These are phyloP conservation scores for Malthinus seriepunctatus DNA, from an alignment of 2,888 invertebrate genomes.

Conservation along the genomic window DNA sequence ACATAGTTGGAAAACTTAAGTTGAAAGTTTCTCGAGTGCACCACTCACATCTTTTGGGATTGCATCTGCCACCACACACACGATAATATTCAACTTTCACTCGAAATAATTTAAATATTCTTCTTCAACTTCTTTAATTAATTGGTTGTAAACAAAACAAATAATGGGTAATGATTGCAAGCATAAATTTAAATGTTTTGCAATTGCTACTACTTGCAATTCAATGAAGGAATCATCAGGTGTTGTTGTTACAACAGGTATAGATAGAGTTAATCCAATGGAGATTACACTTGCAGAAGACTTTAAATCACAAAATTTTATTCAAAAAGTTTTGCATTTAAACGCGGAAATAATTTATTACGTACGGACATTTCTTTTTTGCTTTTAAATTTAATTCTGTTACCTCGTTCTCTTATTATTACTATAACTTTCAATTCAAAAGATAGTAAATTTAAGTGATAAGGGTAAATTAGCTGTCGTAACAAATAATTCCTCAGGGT, in stretches of 20 bases:
- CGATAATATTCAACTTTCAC: background rate
- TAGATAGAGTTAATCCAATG: conserved; percentile 11
- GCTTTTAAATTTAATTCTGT: background rate
- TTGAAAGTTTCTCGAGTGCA: too few species aligned
- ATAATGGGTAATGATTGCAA: background rate
- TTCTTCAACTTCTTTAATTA: background rate
- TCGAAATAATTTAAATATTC: conserved; percentile 4
- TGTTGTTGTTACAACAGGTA: conserved; percentile 9
- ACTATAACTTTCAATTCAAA: background rate
- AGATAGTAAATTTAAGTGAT: conserved; percentile 2
- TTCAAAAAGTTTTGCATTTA: background rate
- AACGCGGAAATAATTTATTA: conserved; percentile 4
- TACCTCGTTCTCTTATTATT: background rate
- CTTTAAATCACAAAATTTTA: conserved; percentile 12
- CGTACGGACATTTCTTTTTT: background rate
- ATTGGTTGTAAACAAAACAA: background rate
- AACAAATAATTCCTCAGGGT: background rate
- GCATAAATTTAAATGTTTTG: conserved; percentile 18
- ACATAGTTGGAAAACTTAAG: too few species aligned
- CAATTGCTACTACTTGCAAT: conserved; percentile 13
- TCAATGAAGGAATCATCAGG: conserved; percentile 10
- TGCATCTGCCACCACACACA: too few species aligned
- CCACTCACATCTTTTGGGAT: too few species aligned
- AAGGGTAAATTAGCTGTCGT: conserved; percentile 1
- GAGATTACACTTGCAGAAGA: conserved; percentile 4